These are phyloP conservation scores for Armadillidium nasatum DNA, from an alignment of 1,140 invertebrate species.

Conservation along the genomic window DNA sequence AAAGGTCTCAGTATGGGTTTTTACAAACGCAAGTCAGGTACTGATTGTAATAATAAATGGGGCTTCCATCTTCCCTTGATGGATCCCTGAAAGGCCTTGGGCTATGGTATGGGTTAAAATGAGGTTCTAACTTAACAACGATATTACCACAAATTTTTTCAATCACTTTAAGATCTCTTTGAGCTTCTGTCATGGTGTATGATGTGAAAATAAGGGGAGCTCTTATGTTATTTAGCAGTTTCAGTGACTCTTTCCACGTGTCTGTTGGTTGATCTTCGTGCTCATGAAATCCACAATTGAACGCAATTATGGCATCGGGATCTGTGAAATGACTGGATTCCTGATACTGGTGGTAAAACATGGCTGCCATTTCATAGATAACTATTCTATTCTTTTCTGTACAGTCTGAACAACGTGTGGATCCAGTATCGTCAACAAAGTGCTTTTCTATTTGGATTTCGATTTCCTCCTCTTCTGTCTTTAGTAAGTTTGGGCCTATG, in stretches of 20 bases:
- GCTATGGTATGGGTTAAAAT: constrained; percentile 31
- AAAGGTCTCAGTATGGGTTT: not conserved
- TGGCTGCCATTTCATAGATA: constrained; percentile 36
- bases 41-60: constrained; percentile 31
- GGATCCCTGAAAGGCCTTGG: constrained; percentile 27
- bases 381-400: constrained; percentile 18
- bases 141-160: constrained; percentile 10
- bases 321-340: constrained; percentile 3
- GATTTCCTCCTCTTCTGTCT: constrained; percentile 14
- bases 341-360: constrained; percentile 34
- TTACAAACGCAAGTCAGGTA: constrained; percentile 27
- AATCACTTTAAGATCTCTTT: constrained; percentile 20
- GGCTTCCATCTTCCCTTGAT: constrained; percentile 17
- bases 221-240: not conserved
- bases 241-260: constrained; percentile 27
- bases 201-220: constrained; percentile 33
- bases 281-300: constrained; percentile 37
- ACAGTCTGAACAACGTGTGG: constrained; percentile 31
- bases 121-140: not conserved
- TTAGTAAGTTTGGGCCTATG: constrained; percentile 38
- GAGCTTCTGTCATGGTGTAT: constrained; percentile 31
- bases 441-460: constrained; percentile 22
- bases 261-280: constrained; percentile 17
- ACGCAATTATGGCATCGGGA: constrained; percentile 29
- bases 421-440: constrained; percentile 33